Conservation (phyloP, 1,140 invertebrate genomes). For the Berghia stephanieae region DNA sequence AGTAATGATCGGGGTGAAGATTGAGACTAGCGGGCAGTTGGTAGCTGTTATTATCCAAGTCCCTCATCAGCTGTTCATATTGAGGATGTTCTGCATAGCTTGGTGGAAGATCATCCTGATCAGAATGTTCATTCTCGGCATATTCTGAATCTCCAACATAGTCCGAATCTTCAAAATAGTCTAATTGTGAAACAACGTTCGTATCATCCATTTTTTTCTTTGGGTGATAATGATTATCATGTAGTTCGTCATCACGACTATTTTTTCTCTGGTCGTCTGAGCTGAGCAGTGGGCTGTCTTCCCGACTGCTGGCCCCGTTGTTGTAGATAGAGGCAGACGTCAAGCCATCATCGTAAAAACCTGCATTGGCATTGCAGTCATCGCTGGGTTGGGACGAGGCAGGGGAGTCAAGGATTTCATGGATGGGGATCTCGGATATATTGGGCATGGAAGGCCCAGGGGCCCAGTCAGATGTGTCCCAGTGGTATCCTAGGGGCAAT, state of each 20-base stretch:
- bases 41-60: conserved; percentile 65
- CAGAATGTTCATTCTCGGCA: conserved; percentile 70
- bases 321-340: conserved; percentile 69
- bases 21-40: conserved; percentile 73
- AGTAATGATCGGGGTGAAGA: conserved; percentile 84
- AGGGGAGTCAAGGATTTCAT: conserved; percentile 85
- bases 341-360: conserved; percentile 36
- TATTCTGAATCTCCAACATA: conserved; percentile 75
- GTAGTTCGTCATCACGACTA: no score
- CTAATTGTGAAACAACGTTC: conserved; percentile 46
- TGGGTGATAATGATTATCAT: no score
- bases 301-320: conserved; percentile 73
- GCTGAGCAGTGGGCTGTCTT: conserved; percentile 22
- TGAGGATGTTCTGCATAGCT: conserved; percentile 48
- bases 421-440: conserved; percentile 90
- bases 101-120: conserved; percentile 46
- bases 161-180: conserved; percentile 78
- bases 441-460: conserved; percentile 79
- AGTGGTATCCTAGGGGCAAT: conserved; percentile 81
- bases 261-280: conserved; percentile 18
- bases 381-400: conserved; percentile 81
- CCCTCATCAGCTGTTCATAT: conserved; percentile 65
- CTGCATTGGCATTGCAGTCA: conserved; percentile 76
- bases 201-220: background rate
- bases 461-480: conserved; percentile 96